phyloP scores from a whole-genome alignment of 1,140 invertebrate species.

The Homalodisca vitripennis region DNA sequence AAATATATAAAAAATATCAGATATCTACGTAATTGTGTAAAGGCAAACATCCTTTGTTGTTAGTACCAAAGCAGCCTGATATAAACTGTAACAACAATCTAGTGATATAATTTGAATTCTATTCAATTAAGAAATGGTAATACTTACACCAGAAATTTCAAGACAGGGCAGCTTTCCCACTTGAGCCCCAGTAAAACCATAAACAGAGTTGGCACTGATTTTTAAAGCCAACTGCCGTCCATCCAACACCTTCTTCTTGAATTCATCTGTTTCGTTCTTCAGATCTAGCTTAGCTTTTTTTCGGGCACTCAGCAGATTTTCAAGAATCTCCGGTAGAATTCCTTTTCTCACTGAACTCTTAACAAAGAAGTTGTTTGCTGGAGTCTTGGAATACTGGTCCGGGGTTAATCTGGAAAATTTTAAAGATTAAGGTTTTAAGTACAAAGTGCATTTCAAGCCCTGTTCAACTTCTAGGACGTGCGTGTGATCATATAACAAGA shows the following conservation, averaged over 20 bases:
- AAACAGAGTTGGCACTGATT: slow-evolving; percentile 99
- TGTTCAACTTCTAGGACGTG: too few relatives aligned
- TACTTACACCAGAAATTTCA: slow-evolving; percentile 87
- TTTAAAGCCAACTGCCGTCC: slow-evolving; percentile 97
- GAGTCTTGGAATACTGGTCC: slow-evolving; percentile 87
- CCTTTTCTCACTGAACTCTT: slow-evolving; percentile 83
- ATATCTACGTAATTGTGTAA: too few relatives aligned
- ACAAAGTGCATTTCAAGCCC: too few relatives aligned
- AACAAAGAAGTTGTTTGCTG: slow-evolving; percentile 90
- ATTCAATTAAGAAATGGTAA: neutral
- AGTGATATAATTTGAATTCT: neutral
- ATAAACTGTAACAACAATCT: slow-evolving; percentile 28
- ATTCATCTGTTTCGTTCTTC: slow-evolving; percentile 92
- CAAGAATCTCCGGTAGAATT: slow-evolving; percentile 93
- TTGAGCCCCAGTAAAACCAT: slow-evolving; percentile 99
- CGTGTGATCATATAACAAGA: too few relatives aligned
- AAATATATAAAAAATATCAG: too few relatives aligned
- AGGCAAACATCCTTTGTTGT: too few relatives aligned
- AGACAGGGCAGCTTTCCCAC: slow-evolving; percentile 98
- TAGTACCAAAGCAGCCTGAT: too few relatives aligned
- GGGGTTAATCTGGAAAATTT: slow-evolving; percentile 54
- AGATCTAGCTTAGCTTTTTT: slow-evolving; percentile 91
- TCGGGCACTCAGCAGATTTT: slow-evolving; percentile 86
- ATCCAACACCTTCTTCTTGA: slow-evolving; percentile 92
- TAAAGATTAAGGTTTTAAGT: too few relatives aligned